phyloP scores from a whole-genome alignment of 2,113 vertebrate genomes.

The Coracopsis vasa region DNA sequence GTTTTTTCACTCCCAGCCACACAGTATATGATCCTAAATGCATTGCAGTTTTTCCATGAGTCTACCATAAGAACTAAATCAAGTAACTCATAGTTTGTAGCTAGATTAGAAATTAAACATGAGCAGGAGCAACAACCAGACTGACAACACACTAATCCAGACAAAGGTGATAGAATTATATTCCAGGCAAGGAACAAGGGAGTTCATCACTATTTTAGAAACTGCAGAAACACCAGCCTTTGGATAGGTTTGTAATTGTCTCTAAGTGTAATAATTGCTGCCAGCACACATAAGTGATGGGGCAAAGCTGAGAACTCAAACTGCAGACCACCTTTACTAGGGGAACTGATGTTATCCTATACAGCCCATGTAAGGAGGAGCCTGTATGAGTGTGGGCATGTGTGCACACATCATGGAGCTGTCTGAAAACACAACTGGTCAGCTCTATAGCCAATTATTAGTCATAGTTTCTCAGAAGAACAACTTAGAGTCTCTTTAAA shows the following conservation, averaged over 20 bases:
- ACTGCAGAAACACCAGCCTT: not conserved
- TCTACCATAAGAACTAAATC: not conserved
- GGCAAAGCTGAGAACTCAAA: not conserved
- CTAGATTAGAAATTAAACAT: not conserved
- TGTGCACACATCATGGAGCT: not conserved
- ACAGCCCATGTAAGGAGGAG: not conserved
- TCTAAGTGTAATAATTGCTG: not conserved
- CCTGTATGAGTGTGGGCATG: fast-evolving
- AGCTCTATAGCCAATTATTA: not conserved
- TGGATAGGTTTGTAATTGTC: not conserved
- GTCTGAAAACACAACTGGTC: not conserved
- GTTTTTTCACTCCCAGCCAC: not conserved
- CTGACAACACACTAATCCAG: not conserved
- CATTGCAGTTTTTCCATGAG: not conserved
- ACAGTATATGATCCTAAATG: not conserved
- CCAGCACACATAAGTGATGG: not conserved
- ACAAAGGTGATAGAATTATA: not conserved
- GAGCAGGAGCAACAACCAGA: not conserved
- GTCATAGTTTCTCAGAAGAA: not conserved
- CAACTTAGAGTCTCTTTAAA: not conserved
- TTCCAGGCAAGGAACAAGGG: not conserved
- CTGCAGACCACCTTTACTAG: not conserved
- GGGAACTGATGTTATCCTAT: not conserved
- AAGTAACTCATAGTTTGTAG: not conserved
- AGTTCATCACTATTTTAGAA: not conserved